Base-by-base conservation (phyloP, 2,113 vertebrate genomes). In the Coryphaenoides rupestris region DNA sequence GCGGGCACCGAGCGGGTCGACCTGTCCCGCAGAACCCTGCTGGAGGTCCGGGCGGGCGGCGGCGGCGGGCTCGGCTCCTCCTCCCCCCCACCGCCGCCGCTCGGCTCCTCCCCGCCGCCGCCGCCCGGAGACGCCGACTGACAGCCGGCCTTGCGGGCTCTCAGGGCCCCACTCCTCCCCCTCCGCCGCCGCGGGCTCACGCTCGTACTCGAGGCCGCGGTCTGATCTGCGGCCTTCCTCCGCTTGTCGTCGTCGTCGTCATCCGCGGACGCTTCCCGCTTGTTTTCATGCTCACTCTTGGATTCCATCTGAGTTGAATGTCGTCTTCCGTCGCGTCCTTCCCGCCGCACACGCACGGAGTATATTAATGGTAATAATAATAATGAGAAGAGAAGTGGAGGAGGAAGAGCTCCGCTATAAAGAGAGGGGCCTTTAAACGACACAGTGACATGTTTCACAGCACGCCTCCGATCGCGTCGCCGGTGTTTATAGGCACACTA, bases 21-120 rank as follows among this genome's bases (percentile, higher is more conserved):
- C 46, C 91, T 76, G 79, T 92, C 90, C 19, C 91, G 80, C 14
- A 92, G 60, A 19, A 92, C 91, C 58, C 91, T 79, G 5, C 90
- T 88, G 0, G 88, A 88, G 63, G 79, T 80, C 66, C 75, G 72
- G 0, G 72, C 66, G 60, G 63, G 86, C 19, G 71, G 28, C n/a
- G 75, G n/a, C n/a, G n/a, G n/a, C n/a, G n/a, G n/a, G n/a, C n/a
- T n/a, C n/a, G n/a, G n/a, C n/a, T n/a, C n/a, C n/a, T n/a, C n/a
- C n/a, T n/a, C n/a, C n/a, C n/a, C 58, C 12, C 77, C 79, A 13
- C 88, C 89, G 65, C 88, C 88, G 0, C 80, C 69, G 56, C 83
- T 84, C 16, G 65, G 21, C n/a, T n/a, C n/a, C n/a, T n/a, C 58
- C 12, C 77, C 79, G 13, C 88, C 89, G 65, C 88, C 88, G 0